phyloP scores from a whole-genome alignment of 2,797 vertebrate species.

The Neosilurus mollespiculum region DNA sequence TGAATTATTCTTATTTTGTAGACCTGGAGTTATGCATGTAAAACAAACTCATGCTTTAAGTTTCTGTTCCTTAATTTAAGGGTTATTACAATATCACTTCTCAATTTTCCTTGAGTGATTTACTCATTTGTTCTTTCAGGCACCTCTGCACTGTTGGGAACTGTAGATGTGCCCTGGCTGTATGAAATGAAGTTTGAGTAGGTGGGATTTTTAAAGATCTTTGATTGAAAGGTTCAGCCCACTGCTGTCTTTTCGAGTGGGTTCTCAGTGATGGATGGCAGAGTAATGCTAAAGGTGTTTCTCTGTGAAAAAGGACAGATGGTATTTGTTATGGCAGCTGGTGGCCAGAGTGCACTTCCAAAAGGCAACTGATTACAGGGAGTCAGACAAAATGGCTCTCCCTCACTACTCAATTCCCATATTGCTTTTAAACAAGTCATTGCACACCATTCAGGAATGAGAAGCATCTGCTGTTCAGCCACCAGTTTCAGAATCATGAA shows the following conservation, averaged over 20 bases:
- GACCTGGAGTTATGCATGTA: constrained; percentile 86
- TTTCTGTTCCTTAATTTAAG: constrained; percentile 57
- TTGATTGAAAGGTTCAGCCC: constrained; percentile 23
- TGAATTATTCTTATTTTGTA: constrained; percentile 82
- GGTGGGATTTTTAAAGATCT: background rate
- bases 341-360: constrained; percentile 28
- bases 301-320: constrained; percentile 48
- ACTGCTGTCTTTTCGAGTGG: constrained; percentile 37
- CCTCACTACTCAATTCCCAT: background rate
- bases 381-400: constrained; percentile 27
- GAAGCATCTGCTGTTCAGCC: constrained; percentile 26
- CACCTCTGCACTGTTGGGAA: background rate
- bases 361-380: constrained; percentile 47
- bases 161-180: background rate
- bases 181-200: constrained; percentile 1
- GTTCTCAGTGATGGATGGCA: constrained; percentile 26
- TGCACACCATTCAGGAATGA: constrained; percentile 47
- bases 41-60: constrained; percentile 78
- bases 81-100: background rate
- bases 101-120: constrained; percentile 22
- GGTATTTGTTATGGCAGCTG: constrained; percentile 59
- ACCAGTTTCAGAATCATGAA: constrained; percentile 22
- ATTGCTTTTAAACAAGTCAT: constrained; percentile 36
- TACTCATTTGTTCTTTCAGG: constrained; percentile 1
- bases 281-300: constrained; percentile 17